Conservation (phyloP, 1,140 invertebrate genomes). For the Pseudomyrmex concolor region DNA sequence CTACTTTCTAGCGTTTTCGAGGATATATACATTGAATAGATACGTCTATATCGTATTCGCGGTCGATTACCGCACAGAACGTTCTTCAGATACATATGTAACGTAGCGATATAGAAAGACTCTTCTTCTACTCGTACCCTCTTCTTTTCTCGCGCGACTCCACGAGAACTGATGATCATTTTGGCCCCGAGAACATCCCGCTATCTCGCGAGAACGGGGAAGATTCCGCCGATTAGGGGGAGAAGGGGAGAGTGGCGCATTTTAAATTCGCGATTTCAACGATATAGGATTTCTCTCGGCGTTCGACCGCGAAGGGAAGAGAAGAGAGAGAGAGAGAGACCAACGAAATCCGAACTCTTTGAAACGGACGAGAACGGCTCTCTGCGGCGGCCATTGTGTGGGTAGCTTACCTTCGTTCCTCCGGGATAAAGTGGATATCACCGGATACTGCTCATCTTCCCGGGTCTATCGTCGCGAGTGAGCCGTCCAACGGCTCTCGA, state of each 20-base stretch:
- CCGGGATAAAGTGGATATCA: slow-evolving; percentile 57
- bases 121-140: background rate
- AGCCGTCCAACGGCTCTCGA: slow-evolving; percentile 32
- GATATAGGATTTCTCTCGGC: slow-evolving; percentile 40
- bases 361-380: slow-evolving; percentile 41
- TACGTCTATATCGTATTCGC: no score
- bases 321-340: background rate
- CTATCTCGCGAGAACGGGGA: slow-evolving; percentile 28
- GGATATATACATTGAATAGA: no score
- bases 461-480: slow-evolving; percentile 36
- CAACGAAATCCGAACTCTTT: slow-evolving; percentile 56
- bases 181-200: slow-evolving; percentile 13
- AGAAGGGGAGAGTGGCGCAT: background rate
- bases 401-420: slow-evolving; percentile 53
- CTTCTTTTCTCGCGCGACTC: background rate
- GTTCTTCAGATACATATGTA: slow-evolving; percentile 9
- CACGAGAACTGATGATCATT: slow-evolving; percentile 14
- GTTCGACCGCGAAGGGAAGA: no score
- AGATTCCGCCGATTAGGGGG: background rate
- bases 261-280: slow-evolving; percentile 56
- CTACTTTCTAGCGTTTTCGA: background rate
- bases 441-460: slow-evolving; percentile 44
- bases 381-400: slow-evolving; percentile 41
- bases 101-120: slow-evolving; percentile 26
- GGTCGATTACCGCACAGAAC: background rate